Evolutionary conservation across 2,888 invertebrate genomes (phyloP).

Genomic region (Pecten maximus): DNA sequence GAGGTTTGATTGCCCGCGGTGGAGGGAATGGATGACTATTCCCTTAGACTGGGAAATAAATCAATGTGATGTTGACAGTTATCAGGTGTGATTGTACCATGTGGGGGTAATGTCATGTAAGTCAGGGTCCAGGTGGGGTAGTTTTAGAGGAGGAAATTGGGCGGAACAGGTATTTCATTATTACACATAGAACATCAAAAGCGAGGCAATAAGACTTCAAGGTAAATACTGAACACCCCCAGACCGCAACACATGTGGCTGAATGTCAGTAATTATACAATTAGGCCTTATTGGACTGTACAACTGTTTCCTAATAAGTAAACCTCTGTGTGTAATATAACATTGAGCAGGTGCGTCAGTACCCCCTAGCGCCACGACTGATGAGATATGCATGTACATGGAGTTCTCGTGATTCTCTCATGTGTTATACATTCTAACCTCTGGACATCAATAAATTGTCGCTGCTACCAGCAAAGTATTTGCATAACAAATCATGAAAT

Average conservation of each 20-base stretch:
- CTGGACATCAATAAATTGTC: not conserved
- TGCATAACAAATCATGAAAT: not conserved
- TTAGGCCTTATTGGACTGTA: not conserved
- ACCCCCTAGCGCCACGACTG: not conserved
- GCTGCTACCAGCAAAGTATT: not conserved
- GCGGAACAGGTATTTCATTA: slow-evolving; percentile 33
- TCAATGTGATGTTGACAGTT: not conserved
- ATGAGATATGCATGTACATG: slow-evolving; percentile 6
- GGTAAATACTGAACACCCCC: not conserved
- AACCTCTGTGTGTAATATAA: not conserved
- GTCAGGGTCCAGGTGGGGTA: not conserved
- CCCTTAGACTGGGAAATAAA: not conserved
- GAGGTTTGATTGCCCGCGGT: not conserved
- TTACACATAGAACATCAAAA: not conserved
- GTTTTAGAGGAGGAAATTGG: not conserved
- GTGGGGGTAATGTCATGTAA: not conserved
- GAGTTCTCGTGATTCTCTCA: not conserved
- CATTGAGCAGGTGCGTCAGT: not conserved
- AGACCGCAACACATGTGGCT: slow-evolving; percentile 2
- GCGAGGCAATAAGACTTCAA: not conserved
- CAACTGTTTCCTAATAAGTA: slow-evolving; percentile 1
- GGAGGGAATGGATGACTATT: not conserved
- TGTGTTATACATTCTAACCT: not conserved
- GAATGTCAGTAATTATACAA: not conserved
- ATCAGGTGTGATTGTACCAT: not conserved